Evolutionary conservation across 2,113 vertebrate species (phyloP).

Genomic region (Alouatta palliata): DNA sequence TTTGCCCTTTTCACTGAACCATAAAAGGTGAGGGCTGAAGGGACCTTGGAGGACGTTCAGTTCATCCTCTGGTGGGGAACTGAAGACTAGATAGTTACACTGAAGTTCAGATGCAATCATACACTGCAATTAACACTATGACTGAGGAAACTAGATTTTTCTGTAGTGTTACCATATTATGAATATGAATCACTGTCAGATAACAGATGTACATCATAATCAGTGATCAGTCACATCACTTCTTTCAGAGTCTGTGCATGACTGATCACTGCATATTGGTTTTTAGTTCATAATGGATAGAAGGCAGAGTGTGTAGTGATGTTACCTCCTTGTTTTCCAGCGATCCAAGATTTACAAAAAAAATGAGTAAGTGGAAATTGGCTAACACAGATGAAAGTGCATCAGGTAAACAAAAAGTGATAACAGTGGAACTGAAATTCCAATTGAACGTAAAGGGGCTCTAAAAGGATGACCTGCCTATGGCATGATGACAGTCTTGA

Average conservation of each 20-base stretch:
- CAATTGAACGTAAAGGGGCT: too few relatives aligned
- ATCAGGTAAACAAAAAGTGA: neutral
- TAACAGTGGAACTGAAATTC: neutral
- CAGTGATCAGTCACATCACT: rapidly evolving
- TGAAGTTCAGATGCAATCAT: neutral
- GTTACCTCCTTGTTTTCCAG: neutral
- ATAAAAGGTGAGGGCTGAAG: neutral
- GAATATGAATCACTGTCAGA: neutral
- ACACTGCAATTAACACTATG: neutral
- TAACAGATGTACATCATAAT: neutral
- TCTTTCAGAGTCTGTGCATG: neutral
- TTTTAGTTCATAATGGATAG: neutral
- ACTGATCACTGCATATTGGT: neutral
- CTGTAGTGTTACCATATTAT: neutral
- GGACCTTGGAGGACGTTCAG: neutral
- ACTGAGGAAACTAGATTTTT: neutral
- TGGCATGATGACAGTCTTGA: neutral
- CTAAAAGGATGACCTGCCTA: neutral
- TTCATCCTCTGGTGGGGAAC: neutral
- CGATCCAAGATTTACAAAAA: neutral
- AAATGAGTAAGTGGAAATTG: neutral
- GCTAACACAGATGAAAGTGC: neutral
- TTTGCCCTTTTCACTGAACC: neutral
- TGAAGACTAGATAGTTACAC: neutral
- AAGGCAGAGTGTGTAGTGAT: neutral